A percentile compares a stretch with the other conserved stretches of the same genome.
phyloP scores from a whole-genome alignment of 1,140 invertebrate species.

The Vanessa tameamea region DNA sequence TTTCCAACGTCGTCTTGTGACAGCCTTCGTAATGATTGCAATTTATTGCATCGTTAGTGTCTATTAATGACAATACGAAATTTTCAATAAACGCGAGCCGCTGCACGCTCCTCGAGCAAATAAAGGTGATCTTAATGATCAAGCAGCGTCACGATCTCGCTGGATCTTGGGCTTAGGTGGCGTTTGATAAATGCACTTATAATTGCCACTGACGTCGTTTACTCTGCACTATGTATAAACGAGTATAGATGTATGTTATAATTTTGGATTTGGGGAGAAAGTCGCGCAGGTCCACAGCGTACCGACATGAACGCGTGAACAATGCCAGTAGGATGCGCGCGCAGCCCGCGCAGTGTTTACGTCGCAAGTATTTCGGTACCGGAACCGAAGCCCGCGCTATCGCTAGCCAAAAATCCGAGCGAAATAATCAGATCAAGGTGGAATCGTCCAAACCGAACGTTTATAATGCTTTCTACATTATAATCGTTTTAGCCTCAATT shows the following conservation, averaged over 20 bases:
- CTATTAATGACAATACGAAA: slow-evolving; percentile 28
- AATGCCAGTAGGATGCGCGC: slow-evolving; percentile 35
- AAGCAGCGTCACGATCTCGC: slow-evolving; percentile 20
- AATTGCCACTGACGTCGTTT: not conserved
- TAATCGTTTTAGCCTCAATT: slow-evolving; percentile 48
- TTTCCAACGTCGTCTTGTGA: slow-evolving; percentile 4
- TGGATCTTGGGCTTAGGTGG: not conserved
- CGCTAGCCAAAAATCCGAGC: slow-evolving; percentile 65
- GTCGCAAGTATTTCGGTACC: slow-evolving; percentile 69
- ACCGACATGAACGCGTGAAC: slow-evolving; percentile 22
- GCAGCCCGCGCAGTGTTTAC: slow-evolving; percentile 53
- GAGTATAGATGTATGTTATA: too few relatives aligned
- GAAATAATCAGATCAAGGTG: slow-evolving; percentile 69
- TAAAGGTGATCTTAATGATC: slow-evolving; percentile 18
- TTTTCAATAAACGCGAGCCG: slow-evolving; percentile 19
- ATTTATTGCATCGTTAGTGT: slow-evolving; percentile 30
- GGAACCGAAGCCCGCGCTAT: slow-evolving; percentile 60
- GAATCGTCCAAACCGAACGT: slow-evolving; percentile 41
- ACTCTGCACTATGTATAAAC: too few relatives aligned
- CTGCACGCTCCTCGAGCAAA: slow-evolving; percentile 6
- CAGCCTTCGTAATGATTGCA: slow-evolving; percentile 22
- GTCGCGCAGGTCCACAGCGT: not conserved
- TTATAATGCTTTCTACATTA: slow-evolving; percentile 48
- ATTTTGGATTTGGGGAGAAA: too few relatives aligned
- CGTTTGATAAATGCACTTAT: slow-evolving; percentile 2